Percentiles rank a stretch among this genome's conserved stretches.
These are phyloP conservation scores for Pycnomerus fuliginosus DNA, from an alignment of 2,888 invertebrate genomes.

Conservation along the genomic window DNA sequence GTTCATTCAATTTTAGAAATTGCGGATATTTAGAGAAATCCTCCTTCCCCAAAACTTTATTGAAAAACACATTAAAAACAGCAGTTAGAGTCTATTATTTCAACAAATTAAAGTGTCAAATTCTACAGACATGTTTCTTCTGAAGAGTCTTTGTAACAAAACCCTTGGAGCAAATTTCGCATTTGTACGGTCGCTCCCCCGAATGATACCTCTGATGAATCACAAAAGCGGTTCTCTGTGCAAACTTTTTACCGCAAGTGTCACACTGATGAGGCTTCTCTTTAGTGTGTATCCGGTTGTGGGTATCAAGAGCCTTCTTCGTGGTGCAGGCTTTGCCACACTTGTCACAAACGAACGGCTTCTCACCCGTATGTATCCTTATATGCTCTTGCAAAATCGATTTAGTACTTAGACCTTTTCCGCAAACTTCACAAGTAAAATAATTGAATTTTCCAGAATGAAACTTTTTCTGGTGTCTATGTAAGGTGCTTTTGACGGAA, in stretches of 20 bases:
- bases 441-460: too few relatives aligned
- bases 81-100: too few relatives aligned
- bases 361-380: slow-evolving; percentile 43
- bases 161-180: background rate
- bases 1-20: too few relatives aligned
- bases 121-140: background rate
- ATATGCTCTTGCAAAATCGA: slow-evolving; percentile 47
- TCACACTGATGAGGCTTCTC: slow-evolving; percentile 62
- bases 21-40: too few relatives aligned
- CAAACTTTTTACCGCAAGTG: slow-evolving; percentile 62
- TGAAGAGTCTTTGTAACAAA: background rate
- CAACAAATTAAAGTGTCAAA: too few relatives aligned
- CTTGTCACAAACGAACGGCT: slow-evolving; percentile 56
- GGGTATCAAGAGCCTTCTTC: slow-evolving; percentile 64
- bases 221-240: too few relatives aligned
- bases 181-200: background rate
- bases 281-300: slow-evolving; percentile 65
- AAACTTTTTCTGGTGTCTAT: too few relatives aligned
- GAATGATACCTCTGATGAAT: too few relatives aligned
- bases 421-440: slow-evolving; percentile 47
- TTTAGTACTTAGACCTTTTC: slow-evolving; percentile 48
- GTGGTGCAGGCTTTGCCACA: slow-evolving; percentile 66
- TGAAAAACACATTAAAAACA: too few relatives aligned
- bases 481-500: too few relatives aligned
- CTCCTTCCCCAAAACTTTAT: too few relatives aligned